Percentiles rank a stretch among this genome's conserved stretches.
These are phyloP conservation scores for Mythimna lalbum DNA, from an alignment of 2,888 invertebrate genomes.

Conservation along the genomic window DNA sequence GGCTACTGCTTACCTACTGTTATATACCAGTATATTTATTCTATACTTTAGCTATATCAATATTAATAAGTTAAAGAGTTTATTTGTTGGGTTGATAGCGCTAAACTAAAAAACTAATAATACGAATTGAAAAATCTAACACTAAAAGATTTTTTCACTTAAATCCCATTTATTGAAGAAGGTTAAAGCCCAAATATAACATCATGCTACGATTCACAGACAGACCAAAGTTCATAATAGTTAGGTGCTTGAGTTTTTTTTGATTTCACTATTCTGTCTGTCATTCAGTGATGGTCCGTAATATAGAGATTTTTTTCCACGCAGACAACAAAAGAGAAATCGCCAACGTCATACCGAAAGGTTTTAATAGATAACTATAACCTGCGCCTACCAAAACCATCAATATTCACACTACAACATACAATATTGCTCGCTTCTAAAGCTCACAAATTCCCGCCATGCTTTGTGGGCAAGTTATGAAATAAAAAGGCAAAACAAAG, in stretches of 20 bases:
- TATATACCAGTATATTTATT: too few relatives aligned
- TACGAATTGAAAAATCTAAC: too few relatives aligned
- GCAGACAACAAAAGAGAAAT: neutral
- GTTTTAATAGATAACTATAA: neutral
- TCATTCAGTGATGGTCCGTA: neutral
- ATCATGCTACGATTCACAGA: too few relatives aligned
- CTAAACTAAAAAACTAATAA: too few relatives aligned
- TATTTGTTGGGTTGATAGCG: too few relatives aligned
- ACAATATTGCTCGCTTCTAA: conserved; percentile 26
- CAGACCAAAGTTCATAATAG: too few relatives aligned
- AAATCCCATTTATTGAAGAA: too few relatives aligned
- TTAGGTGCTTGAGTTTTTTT: neutral
- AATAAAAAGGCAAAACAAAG: conserved; percentile 53
- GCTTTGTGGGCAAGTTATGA: conserved; percentile 57
- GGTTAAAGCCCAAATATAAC: too few relatives aligned
- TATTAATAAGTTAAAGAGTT: too few relatives aligned
- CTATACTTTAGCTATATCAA: too few relatives aligned
- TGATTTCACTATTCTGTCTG: too few relatives aligned
- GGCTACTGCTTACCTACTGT: neutral
- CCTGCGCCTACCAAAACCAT: neutral
- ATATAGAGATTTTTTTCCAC: neutral
- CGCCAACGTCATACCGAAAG: neutral
- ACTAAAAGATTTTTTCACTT: too few relatives aligned
- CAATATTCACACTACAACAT: conserved; percentile 38
- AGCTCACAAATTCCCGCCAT: conserved; percentile 43